These are phyloP conservation scores for Scotopteryx bipunctaria DNA, from an alignment of 2,888 invertebrate species.

Conservation along the genomic window DNA sequence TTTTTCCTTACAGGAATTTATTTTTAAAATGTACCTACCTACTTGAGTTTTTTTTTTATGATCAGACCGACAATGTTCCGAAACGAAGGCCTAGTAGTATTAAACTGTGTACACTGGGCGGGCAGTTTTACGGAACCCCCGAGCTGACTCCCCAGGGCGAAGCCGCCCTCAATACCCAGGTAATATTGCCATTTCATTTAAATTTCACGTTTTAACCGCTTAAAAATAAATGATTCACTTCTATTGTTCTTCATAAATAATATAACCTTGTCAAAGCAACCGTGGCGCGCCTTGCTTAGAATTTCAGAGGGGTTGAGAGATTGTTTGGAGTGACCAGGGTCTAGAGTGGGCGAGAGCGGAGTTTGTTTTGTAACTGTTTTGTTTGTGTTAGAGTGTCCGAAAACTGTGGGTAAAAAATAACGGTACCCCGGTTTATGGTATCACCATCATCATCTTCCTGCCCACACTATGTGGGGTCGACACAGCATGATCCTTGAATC, in stretches of 20 bases:
- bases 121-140: no score
- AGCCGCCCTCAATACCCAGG: constrained; percentile 9
- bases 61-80: no score
- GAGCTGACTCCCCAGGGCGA: constrained; percentile 6
- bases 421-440: no score
- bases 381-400: constrained; percentile 1
- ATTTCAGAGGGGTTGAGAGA: background rate
- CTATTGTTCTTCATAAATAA: constrained; percentile 3
- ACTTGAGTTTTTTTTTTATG: no score
- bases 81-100: no score
- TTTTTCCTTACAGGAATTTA: no score
- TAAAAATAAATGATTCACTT: constrained; percentile 22
- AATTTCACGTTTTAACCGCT: constrained; percentile 13
- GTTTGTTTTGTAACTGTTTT: constrained; percentile 5
- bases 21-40: no score
- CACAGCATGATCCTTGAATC: no score
- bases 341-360: background rate
- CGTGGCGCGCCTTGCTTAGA: background rate
- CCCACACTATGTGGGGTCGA: no score
- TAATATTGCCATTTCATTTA: constrained; percentile 21
- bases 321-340: constrained; percentile 3
- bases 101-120: no score
- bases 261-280: constrained; percentile 9
- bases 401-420: no score
- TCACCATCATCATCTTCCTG: no score